Percentiles rank a stretch among this genome's conserved stretches.
Conservation (phyloP, 2,888 invertebrate species). For the Epirrita christyi region DNA sequence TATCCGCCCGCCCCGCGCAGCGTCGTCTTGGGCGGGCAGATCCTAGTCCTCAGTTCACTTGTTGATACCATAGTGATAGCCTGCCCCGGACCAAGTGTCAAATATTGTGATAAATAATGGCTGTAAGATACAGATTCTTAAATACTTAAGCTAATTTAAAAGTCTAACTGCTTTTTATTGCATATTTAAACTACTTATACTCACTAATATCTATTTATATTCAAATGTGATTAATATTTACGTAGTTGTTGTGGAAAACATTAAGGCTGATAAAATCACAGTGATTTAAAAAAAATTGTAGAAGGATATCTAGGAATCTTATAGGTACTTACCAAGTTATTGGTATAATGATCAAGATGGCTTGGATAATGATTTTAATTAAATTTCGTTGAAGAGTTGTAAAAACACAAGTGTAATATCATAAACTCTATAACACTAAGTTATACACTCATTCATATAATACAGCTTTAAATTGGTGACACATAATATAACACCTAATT, state of each 20-base stretch:
- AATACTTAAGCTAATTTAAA: neutral
- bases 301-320: too few species aligned
- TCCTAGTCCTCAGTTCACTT: conserved; percentile 62
- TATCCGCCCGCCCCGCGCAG: conserved; percentile 63
- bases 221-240: neutral
- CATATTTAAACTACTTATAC: neutral
- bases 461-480: too few species aligned
- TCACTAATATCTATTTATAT: neutral
- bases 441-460: too few species aligned
- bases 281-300: too few species aligned
- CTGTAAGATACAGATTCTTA: conserved; percentile 21
- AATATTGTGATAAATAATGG: conserved; percentile 50
- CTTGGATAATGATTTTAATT: too few species aligned
- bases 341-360: too few species aligned
- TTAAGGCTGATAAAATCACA: too few species aligned
- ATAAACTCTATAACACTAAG: too few species aligned
- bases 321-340: too few species aligned
- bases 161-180: neutral
- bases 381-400: too few species aligned
- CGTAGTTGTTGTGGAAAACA: neutral
- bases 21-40: conserved; percentile 71
- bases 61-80: conserved; percentile 66
- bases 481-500: too few species aligned
- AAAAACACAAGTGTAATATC: too few species aligned
- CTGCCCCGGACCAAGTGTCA: conserved; percentile 58